Evolutionary conservation across 1,140 invertebrate genomes (phyloP).

Genomic region (Trachymyrmex cornetzi): DNA sequence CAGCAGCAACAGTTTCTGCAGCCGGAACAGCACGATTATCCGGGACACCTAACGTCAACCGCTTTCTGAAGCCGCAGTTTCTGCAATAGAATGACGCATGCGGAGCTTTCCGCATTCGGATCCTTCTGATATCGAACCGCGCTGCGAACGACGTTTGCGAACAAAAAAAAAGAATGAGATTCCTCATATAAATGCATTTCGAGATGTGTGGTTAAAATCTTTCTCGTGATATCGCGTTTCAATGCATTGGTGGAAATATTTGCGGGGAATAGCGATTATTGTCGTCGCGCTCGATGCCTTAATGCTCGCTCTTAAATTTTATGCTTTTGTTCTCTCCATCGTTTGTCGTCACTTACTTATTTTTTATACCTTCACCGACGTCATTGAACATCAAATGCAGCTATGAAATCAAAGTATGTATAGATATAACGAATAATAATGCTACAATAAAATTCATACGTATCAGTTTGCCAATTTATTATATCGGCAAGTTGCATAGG

Average conservation of each 20-base stretch:
- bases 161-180: conserved; percentile 44
- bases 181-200: conserved; percentile 36
- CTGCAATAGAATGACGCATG: conserved; percentile 60
- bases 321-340: background rate
- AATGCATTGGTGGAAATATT: conserved; percentile 25
- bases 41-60: conserved; percentile 72
- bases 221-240: conserved; percentile 5
- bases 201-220: conserved; percentile 23
- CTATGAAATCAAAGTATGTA: background rate
- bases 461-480: conserved; percentile 19
- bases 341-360: background rate
- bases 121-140: conserved; percentile 37
- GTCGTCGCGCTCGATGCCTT: background rate
- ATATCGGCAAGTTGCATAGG: background rate
- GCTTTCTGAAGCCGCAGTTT: conserved; percentile 67
- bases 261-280: conserved; percentile 7
- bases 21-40: conserved; percentile 74
- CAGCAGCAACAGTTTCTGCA: conserved; percentile 74
- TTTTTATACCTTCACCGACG: background rate
- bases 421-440: too few relatives aligned
- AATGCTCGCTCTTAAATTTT: conserved; percentile 4
- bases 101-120: conserved; percentile 40
- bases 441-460: background rate
- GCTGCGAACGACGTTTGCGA: conserved; percentile 29
- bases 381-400: background rate